Conservation (phyloP, 2,888 invertebrate genomes). For the Cryptophagus acutangulus region DNA sequence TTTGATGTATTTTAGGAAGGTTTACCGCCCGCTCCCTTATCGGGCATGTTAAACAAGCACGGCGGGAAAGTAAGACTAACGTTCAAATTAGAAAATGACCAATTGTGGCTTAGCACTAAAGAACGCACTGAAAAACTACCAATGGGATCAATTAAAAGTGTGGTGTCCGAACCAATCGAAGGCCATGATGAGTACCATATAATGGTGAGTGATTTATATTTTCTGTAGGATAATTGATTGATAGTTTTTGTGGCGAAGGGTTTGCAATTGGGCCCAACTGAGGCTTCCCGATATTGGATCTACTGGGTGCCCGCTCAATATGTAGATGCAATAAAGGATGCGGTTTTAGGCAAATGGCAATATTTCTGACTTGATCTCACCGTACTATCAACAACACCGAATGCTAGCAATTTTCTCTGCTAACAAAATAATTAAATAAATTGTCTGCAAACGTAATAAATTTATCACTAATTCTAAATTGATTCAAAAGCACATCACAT, state of each 20-base stretch:
- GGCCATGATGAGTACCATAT: slow-evolving; percentile 88
- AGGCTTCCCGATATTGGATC: slow-evolving; percentile 87
- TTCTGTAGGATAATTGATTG: slow-evolving; percentile 7
- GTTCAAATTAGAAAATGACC: slow-evolving; percentile 85
- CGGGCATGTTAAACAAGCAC: slow-evolving; percentile 86
- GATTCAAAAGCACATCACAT: too few species aligned
- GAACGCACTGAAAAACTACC: slow-evolving; percentile 88
- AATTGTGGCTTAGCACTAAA: slow-evolving; percentile 89
- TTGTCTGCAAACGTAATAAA: background rate
- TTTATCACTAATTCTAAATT: slow-evolving; percentile 1
- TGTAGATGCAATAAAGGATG: slow-evolving; percentile 85
- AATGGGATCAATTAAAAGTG: slow-evolving; percentile 83
- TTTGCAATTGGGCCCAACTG: slow-evolving; percentile 84
- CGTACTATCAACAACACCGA: too few species aligned
- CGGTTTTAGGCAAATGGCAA: slow-evolving; percentile 83
- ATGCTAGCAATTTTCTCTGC: background rate
- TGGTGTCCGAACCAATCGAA: slow-evolving; percentile 77
- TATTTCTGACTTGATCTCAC: slow-evolving; percentile 57
- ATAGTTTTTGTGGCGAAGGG: slow-evolving; percentile 45
- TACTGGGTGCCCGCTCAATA: slow-evolving; percentile 94
- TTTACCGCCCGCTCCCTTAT: slow-evolving; percentile 73
- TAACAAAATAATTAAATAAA: background rate
- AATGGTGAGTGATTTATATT: slow-evolving; percentile 56
- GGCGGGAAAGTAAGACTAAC: slow-evolving; percentile 87
- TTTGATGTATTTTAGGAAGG: slow-evolving; percentile 58